A percentile compares a stretch with the other conserved stretches of the same genome.
These are phyloP conservation scores for Glaucidium brasilianum DNA, from an alignment of 2,113 vertebrate species.

Conservation along the genomic window DNA sequence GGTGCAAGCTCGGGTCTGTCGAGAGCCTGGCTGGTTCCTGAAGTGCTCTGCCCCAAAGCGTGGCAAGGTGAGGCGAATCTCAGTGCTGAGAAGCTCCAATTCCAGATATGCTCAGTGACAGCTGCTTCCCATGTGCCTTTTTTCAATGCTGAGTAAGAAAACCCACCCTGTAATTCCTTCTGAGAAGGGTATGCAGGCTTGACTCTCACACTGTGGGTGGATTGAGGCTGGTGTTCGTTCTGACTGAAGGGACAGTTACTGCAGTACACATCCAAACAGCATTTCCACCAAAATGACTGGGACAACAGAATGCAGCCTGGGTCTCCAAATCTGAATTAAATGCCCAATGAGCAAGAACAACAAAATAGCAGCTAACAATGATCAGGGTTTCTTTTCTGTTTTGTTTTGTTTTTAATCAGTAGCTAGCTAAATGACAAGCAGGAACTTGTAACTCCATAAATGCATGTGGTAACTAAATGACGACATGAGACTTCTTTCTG, in stretches of 20 bases:
- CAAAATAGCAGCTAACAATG: not conserved
- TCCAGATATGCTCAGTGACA: not conserved
- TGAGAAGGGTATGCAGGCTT: not conserved
- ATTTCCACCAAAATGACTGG: not conserved
- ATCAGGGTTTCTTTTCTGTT: not conserved
- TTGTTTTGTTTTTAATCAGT: not conserved
- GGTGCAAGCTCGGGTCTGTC: not conserved
- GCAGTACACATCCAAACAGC: not conserved
- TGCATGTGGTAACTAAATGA: not conserved
- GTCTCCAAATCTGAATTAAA: not conserved
- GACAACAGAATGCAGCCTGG: not conserved
- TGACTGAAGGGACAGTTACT: not conserved
- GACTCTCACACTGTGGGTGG: accelerated
- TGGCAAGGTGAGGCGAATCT: accelerated
- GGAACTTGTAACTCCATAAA: not conserved
- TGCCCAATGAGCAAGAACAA: not conserved
- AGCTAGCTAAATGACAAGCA: not conserved
- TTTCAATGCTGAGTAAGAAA: not conserved
- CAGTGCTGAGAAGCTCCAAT: accelerated
- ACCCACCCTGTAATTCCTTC: not conserved
- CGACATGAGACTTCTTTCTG: not conserved
- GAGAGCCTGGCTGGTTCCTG: not conserved
- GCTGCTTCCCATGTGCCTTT: not conserved
- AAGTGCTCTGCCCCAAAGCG: accelerated
- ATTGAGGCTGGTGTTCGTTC: not conserved